A percentile compares a stretch with the other conserved stretches of the same genome.
These are phyloP conservation scores for Myripristis murdjan DNA, from an alignment of 2,797 vertebrate species.

Conservation along the genomic window DNA sequence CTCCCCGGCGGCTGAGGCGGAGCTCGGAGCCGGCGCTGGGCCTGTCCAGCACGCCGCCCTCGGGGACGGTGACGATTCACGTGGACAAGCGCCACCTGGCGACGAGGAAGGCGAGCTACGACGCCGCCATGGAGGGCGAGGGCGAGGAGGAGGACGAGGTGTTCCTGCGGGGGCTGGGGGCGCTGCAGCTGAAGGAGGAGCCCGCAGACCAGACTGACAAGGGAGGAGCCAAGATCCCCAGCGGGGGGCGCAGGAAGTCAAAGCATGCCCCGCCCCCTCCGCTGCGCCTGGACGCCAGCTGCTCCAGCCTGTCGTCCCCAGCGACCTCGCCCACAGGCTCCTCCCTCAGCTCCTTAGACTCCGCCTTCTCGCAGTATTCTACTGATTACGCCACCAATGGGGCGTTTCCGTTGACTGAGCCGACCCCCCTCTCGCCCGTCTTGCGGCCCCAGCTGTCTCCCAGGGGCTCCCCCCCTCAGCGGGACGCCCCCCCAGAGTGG, in stretches of 20 bases:
- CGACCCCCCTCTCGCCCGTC: conserved; percentile 57
- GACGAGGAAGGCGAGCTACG: conserved; percentile 90
- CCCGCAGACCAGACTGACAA: conserved; percentile 43
- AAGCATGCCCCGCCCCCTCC: conserved; percentile 81
- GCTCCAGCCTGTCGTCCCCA: conserved; percentile 92
- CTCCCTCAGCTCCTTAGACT: conserved; percentile 94
- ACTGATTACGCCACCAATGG: conserved; percentile 87
- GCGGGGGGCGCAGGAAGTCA: conserved; percentile 63
- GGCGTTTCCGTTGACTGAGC: conserved; percentile 51
- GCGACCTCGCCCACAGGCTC: conserved; percentile 92
- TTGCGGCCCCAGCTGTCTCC: conserved; percentile 55
- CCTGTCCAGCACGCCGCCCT: conserved; percentile 45
- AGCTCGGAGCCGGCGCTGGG: conserved; percentile 91
- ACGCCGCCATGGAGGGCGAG: conserved; percentile 82
- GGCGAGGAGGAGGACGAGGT: conserved; percentile 68
- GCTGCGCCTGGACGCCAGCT: conserved; percentile 89
- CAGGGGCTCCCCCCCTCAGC: conserved; percentile 64
- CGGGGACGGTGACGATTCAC: conserved; percentile 46
- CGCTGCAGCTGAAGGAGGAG: conserved; percentile 71
- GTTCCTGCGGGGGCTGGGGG: conserved; percentile 67
- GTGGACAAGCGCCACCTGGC: conserved; percentile 64
- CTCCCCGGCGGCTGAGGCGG: conserved; percentile 85
- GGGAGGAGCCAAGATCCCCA: conserved; percentile 63
- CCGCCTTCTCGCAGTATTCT: conserved; percentile 94
- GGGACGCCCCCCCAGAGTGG: conserved; percentile 50